Evolutionary conservation across 1,140 invertebrate genomes (phyloP).

Genomic region (Zophobas atratus): DNA sequence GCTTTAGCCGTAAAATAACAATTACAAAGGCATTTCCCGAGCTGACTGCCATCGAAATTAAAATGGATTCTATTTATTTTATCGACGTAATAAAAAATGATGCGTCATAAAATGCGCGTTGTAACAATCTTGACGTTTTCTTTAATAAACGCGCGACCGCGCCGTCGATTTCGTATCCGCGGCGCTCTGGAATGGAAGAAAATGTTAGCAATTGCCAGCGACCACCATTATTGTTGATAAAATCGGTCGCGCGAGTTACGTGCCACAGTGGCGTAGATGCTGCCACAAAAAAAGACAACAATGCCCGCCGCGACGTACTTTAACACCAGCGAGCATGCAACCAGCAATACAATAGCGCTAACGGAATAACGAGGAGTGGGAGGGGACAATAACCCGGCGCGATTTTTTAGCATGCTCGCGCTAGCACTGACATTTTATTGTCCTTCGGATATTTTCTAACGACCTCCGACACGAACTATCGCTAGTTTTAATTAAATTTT

Average conservation of each 20-base stretch:
- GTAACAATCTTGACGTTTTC: constrained; percentile 42
- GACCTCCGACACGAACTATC: constrained; percentile 1
- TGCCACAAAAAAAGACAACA: too few relatives aligned
- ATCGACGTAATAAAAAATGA: constrained; percentile 47
- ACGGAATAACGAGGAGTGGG: too few relatives aligned
- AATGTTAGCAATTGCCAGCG: neutral
- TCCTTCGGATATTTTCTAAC: neutral
- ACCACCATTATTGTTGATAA: constrained; percentile 10
- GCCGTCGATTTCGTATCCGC: neutral
- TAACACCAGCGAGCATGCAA: too few relatives aligned
- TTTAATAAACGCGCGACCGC: constrained; percentile 26
- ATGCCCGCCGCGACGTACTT: too few relatives aligned
- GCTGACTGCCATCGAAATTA: constrained; percentile 45
- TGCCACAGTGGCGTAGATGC: too few relatives aligned
- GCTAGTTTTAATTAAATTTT: constrained; percentile 41
- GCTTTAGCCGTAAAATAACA: constrained; percentile 46
- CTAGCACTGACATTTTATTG: too few relatives aligned
- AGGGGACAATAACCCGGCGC: too few relatives aligned
- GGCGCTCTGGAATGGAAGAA: neutral
- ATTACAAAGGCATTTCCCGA: constrained; percentile 47
- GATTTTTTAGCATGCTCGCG: too few relatives aligned
- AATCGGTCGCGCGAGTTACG: neutral
- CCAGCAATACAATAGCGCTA: too few relatives aligned
- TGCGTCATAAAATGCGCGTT: constrained; percentile 47
- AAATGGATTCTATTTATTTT: constrained; percentile 50